Conservation (phyloP, 1,140 invertebrate genomes). For the Drosophila rufa region DNA sequence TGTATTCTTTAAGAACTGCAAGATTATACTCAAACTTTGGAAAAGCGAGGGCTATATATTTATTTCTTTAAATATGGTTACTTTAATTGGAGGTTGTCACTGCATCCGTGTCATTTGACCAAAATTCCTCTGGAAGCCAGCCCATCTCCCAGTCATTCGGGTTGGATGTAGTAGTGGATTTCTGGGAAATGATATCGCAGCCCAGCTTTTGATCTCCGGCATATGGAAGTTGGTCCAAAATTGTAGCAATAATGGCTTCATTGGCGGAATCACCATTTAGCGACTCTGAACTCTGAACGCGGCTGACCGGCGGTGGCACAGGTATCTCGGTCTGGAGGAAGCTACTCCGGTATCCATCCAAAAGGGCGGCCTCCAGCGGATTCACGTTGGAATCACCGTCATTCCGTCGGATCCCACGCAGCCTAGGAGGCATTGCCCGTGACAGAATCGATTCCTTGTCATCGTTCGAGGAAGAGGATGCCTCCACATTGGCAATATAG, state of each 20-base stretch:
- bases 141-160: slow-evolving; percentile 2
- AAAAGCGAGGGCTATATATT: too few species aligned
- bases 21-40: too few species aligned
- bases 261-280: background rate
- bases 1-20: too few species aligned
- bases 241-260: too few species aligned
- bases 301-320: slow-evolving; percentile 8
- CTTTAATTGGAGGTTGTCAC: background rate
- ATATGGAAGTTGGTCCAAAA: background rate
- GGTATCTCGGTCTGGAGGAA: background rate
- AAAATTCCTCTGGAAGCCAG: slow-evolving; percentile 11
- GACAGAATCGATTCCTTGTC: background rate
- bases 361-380: background rate
- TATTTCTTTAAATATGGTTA: background rate
- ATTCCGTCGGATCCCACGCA: too few species aligned
- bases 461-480: slow-evolving; percentile 7
- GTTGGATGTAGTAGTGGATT: background rate
- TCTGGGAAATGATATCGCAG: background rate
- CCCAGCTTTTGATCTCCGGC: background rate
- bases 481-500: slow-evolving; percentile 10
- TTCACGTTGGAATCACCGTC: background rate
- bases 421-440: too few species aligned
- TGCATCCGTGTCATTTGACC: background rate
- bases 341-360: background rate
- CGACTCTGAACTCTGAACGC: background rate